These are phyloP conservation scores for Adineta ricciae DNA, from an alignment of 2,888 invertebrate genomes.

Conservation along the genomic window DNA sequence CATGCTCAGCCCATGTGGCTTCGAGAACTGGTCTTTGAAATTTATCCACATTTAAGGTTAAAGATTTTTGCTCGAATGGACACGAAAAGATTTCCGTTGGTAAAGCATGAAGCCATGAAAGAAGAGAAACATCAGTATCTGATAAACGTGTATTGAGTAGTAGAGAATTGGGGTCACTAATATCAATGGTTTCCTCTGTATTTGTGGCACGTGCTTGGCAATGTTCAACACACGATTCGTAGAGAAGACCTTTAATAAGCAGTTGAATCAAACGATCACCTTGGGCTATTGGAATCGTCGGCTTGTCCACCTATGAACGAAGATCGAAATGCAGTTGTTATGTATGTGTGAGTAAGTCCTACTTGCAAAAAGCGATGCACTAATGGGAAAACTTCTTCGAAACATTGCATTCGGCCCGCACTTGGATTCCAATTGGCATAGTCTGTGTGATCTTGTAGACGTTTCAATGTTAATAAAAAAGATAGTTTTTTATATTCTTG, in stretches of 20 bases:
- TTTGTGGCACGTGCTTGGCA: constrained; percentile 77
- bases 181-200: constrained; percentile 23
- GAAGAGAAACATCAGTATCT: constrained; percentile 77
- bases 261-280: constrained; percentile 76
- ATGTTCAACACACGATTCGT: constrained; percentile 89
- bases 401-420: constrained; percentile 78
- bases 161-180: constrained; percentile 26
- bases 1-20: constrained; percentile 92
- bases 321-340: constrained; percentile 32
- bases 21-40: constrained; percentile 79
- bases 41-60: constrained; percentile 69
- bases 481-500: constrained; percentile 88
- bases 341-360: not conserved
- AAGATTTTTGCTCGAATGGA: constrained; percentile 80
- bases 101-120: constrained; percentile 87
- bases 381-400: constrained; percentile 66
- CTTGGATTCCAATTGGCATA: constrained; percentile 94
- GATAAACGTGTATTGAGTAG: constrained; percentile 61
- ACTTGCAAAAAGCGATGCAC: constrained; percentile 22
- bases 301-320: constrained; percentile 49
- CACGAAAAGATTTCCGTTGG: constrained; percentile 78
- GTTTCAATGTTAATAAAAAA: constrained; percentile 75
- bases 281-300: constrained; percentile 52
- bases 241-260: constrained; percentile 74
- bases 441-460: constrained; percentile 77